A percentile compares a stretch with the other conserved stretches of the same genome.
These are phyloP conservation scores for Thalassarche chlororhynchos DNA, from an alignment of 2,113 vertebrate species.

Conservation along the genomic window DNA sequence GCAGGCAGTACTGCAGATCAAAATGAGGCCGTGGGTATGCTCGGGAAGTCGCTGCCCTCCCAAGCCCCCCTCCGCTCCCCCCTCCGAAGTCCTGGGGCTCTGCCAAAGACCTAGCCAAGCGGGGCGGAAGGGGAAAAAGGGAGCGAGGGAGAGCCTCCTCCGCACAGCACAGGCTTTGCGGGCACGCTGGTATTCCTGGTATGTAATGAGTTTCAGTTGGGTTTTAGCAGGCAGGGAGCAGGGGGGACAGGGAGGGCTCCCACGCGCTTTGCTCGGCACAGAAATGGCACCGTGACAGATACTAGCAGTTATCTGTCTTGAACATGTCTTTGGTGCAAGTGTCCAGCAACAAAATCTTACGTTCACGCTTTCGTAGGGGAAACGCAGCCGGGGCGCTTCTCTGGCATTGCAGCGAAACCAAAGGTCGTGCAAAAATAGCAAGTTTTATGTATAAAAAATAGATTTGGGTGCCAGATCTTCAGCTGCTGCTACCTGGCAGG, in stretches of 20 bases:
- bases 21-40: constrained; percentile 80
- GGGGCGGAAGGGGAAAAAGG: constrained; percentile 54
- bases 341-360: background rate
- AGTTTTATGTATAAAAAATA: background rate
- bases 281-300: constrained; percentile 37
- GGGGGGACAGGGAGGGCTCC: constrained; percentile 37
- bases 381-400: background rate
- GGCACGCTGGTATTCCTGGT: constrained; percentile 60
- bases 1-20: constrained; percentile 79
- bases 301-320: background rate
- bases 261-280: background rate
- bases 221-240: constrained; percentile 32
- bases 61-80: background rate
- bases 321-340: background rate
- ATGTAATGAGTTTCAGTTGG: constrained; percentile 39
- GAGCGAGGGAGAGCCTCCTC: constrained; percentile 9
- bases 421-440: background rate
- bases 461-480: background rate
- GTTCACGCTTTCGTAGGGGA: background rate
- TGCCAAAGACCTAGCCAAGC: constrained; percentile 79
- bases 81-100: constrained; percentile 78
- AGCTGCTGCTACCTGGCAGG: background rate
- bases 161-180: constrained; percentile 49
- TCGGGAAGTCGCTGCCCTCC: constrained; percentile 75
- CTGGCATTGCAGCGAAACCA: background rate